Base-by-base conservation (phyloP, 2,113 vertebrate genomes). In the Bothrops jararaca region DNA sequence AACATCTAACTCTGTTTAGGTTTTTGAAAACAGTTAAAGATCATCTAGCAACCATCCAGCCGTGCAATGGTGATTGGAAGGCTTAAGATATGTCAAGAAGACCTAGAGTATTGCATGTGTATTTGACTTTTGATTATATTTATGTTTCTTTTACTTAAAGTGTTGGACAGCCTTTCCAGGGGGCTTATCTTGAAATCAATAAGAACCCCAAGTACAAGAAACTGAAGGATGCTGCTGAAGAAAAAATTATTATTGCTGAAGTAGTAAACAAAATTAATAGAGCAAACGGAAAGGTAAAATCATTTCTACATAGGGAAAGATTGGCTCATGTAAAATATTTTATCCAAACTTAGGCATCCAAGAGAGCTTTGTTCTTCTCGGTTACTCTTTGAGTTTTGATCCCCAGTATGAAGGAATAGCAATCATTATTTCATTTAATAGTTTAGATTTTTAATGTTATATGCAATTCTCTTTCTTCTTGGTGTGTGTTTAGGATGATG, bases 201-300 rank as follows among this genome's bases (percentile, higher is more conserved):
- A 99, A 99, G 96, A 99, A 99, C 96, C 99, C 99, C 88, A 99
- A 99, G 95, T 99, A 99, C 95, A 99, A 99, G 95, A 99, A 99
- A 57, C 98, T 99, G 48, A 98, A 97, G 97, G 98, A 98, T 88
- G 97, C 98, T 0, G 96, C 99, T 95, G 99, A 99, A 56, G 99
- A 99, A 91, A 99, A 99, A 96, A 98, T 99, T 58, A 98, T 99
- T 92, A 98, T 99, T 95, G 99, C 99, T 4, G 99, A 99, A 93
- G 97, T 99, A 91, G 98, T 99, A 90, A 99, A 98, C 97, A 99
- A 99, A 97, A 99, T 99, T 90, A 99, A 99, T 93, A 97, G 99
- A 95, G 99, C 99, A 69, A 99, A 99, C 13, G 99, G 99, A 93
- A 99, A 99, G 98, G 99, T 99, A 97, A 98, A 95, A 24, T 86